These are phyloP conservation scores for Macroglossus sobrinus DNA, from an alignment of 2,113 vertebrate species.

Conservation along the genomic window DNA sequence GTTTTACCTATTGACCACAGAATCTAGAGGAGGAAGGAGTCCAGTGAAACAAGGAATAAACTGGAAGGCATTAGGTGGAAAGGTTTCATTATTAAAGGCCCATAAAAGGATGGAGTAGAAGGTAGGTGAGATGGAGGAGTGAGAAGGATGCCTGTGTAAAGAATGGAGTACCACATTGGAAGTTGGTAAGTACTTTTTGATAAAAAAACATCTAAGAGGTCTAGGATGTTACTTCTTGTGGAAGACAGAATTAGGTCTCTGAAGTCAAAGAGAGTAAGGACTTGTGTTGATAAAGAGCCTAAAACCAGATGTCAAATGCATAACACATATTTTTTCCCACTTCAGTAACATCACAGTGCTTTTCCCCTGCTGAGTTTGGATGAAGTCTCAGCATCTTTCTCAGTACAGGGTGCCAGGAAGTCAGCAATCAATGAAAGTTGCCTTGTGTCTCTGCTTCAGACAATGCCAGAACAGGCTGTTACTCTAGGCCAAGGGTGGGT, in stretches of 20 bases:
- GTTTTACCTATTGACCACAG: background rate
- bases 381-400: background rate
- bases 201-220: background rate
- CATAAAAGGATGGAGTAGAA: background rate
- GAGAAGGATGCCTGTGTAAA: background rate
- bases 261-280: background rate
- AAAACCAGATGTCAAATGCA: background rate
- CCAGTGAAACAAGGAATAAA: background rate
- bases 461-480: background rate
- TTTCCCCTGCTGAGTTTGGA: background rate
- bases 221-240: background rate
- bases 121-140: background rate
- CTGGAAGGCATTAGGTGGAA: background rate
- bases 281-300: background rate
- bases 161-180: background rate
- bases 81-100: background rate
- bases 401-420: background rate
- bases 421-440: background rate
- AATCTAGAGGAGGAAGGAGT: background rate
- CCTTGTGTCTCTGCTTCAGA: background rate
- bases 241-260: background rate
- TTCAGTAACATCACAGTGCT: background rate
- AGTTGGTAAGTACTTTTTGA: background rate
- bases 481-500: background rate
- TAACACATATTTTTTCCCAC: background rate